Percentiles rank a stretch among this genome's conserved stretches.
These are phyloP conservation scores for Synergus laeviventris DNA, from an alignment of 2,888 invertebrate species.

Conservation along the genomic window DNA sequence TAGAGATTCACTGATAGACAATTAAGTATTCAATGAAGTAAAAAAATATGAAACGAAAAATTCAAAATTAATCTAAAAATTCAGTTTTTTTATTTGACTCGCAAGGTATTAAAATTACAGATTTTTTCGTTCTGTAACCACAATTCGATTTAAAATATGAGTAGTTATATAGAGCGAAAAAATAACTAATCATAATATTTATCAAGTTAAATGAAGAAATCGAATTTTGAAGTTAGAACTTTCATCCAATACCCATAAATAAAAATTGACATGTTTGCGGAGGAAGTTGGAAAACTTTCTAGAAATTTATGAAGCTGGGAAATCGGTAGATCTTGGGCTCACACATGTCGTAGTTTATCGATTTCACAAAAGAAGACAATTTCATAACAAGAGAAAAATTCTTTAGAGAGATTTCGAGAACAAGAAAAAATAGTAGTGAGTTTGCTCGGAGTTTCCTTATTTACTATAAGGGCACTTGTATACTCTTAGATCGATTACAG, in stretches of 20 bases:
- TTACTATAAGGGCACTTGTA: not conserved
- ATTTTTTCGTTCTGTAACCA: too few species aligned
- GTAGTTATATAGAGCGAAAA: too few species aligned
- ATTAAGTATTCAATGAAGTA: too few species aligned
- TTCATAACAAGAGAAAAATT: slow-evolving; percentile 1
- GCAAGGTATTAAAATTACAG: too few species aligned
- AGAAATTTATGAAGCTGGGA: slow-evolving; percentile 7
- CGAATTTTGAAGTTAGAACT: too few species aligned
- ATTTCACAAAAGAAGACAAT: not conserved
- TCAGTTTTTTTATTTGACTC: too few species aligned
- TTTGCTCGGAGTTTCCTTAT: not conserved
- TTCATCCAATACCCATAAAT: not conserved
- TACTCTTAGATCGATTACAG: not conserved
- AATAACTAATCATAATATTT: too few species aligned
- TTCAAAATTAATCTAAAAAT: too few species aligned
- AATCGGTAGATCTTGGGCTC: slow-evolving; percentile 1
- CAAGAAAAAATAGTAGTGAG: slow-evolving; percentile 7
- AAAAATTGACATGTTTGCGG: not conserved
- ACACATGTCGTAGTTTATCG: not conserved
- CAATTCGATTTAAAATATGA: too few species aligned
- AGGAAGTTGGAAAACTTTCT: not conserved
- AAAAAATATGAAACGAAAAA: too few species aligned
- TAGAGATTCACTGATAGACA: too few species aligned
- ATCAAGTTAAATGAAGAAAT: too few species aligned
- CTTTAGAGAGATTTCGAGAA: not conserved